Evolutionary conservation across 2,888 invertebrate genomes (phyloP).

Genomic region (Coremacera marginata): DNA sequence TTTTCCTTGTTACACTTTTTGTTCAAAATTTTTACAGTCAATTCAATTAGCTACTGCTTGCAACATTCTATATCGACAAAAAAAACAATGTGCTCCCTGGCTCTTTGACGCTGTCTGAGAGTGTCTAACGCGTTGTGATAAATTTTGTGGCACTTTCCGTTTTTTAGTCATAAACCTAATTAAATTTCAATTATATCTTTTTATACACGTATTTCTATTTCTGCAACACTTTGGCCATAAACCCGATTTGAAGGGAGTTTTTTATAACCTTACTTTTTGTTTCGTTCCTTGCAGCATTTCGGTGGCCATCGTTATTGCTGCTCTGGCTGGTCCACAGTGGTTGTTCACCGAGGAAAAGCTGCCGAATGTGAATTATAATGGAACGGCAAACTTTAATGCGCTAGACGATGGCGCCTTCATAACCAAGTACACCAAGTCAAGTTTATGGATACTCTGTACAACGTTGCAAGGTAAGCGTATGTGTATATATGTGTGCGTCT

Average conservation of each 20-base stretch:
- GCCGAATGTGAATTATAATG: constrained; percentile 82
- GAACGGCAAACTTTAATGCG: constrained; percentile 72
- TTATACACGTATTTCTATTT: neutral
- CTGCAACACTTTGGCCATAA: neutral
- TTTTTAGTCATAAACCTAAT: constrained; percentile 33
- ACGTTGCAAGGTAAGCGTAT: constrained; percentile 63
- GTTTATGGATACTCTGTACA: constrained; percentile 68
- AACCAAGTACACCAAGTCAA: constrained; percentile 68
- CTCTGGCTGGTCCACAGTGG: constrained; percentile 77
- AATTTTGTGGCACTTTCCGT: neutral
- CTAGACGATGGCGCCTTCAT: constrained; percentile 67
- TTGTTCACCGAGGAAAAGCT: constrained; percentile 88
- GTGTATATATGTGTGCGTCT: too few species aligned
- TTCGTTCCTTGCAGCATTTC: constrained; percentile 61
- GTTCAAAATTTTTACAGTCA: constrained; percentile 27
- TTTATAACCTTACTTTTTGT: neutral
- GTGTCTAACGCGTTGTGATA: constrained; percentile 30
- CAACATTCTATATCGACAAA: too few species aligned
- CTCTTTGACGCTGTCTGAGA: neutral
- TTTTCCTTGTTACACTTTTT: neutral
- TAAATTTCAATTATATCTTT: constrained; percentile 3
- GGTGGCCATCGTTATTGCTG: constrained; percentile 68
- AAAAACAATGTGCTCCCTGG: too few species aligned
- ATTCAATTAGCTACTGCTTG: neutral
- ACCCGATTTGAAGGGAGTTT: neutral